These are phyloP conservation scores for Heliconius hortense DNA, from an alignment of 2,888 invertebrate species.

Conservation along the genomic window DNA sequence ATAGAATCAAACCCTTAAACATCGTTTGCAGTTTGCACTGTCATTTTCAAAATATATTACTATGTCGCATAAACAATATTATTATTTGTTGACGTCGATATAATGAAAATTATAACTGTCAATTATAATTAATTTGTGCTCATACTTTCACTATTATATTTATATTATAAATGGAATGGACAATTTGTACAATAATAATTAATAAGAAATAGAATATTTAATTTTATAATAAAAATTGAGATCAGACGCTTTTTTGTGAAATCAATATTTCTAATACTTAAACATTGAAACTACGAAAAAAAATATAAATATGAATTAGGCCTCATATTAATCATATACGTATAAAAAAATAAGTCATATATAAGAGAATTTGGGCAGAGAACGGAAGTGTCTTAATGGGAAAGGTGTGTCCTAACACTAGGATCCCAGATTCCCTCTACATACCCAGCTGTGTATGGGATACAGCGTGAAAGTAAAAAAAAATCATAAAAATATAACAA, in stretches of 20 bases:
- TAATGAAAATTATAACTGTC: background rate
- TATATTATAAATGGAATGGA: background rate
- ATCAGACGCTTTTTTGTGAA: background rate
- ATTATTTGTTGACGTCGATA: background rate
- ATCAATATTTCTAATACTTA: too few relatives aligned
- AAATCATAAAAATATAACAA: background rate
- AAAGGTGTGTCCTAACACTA: background rate
- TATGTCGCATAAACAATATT: background rate
- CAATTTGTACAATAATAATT: background rate
- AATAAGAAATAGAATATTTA: background rate
- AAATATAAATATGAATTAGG: background rate
- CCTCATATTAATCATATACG: background rate
- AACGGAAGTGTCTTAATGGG: too few relatives aligned
- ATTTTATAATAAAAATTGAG: background rate
- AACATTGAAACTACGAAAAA: background rate
- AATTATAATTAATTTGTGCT: constrained; percentile 1
- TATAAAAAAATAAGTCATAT: background rate
- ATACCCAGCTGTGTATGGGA: background rate
- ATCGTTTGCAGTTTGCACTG: too few relatives aligned
- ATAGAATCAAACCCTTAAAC: too few relatives aligned
- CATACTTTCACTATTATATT: background rate
- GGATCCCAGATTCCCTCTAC: background rate
- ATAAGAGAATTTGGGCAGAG: too few relatives aligned
- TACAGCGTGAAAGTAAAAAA: background rate
- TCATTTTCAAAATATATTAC: too few relatives aligned